Evolutionary conservation across 2,888 invertebrate species (phyloP), one percentile per base, ranked within the genome.

Genomic region (Oscheius myriophilus): DNA sequence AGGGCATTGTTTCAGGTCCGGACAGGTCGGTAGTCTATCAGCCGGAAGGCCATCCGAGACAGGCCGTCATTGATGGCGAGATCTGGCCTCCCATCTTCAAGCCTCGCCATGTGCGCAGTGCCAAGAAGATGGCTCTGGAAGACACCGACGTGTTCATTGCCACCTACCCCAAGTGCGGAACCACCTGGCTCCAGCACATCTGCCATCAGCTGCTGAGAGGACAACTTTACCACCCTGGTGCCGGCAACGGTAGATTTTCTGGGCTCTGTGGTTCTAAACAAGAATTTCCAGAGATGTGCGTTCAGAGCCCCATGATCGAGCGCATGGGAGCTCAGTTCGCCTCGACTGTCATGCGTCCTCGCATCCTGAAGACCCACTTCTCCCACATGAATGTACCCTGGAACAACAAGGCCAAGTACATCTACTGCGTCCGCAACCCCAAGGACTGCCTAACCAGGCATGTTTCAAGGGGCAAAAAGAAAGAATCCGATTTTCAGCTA

Each of bases 81-180:
- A 78, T 83, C 41, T 85, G 85, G 85, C 85, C 85, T 7, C 85
- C 85, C 52, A 78, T 86, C 55, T 85, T 86, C 79, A 78, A 81
- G 45, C 72, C 83, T 6, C 80, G 79, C 55, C 75, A 78, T 55
- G 85, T 85, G 11, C 81, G 84, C 39, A 72, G 78, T 7, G 84
- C 85, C 1, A 86, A 86, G 59, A 70, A 61, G 42, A 71, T 86
- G 72, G 33, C 71, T 14, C 76, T 82, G 16, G 68, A 69, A 9
- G 73, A 75, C 9, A 73, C 66, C n/a, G 86, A 87, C 63, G 80
- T 86, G 23, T 80, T 87, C 62, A 84, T 86, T 33, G 80, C 80
- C 33, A 87, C 86, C 3, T 84, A 86, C 67, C 86, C 87, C 26
- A 86, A 86, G 67, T 86, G 86, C 63, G 86, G 83, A 57, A 86